Evolutionary conservation across 1,140 invertebrate genomes (phyloP).

Genomic region (Nasonia giraulti): DNA sequence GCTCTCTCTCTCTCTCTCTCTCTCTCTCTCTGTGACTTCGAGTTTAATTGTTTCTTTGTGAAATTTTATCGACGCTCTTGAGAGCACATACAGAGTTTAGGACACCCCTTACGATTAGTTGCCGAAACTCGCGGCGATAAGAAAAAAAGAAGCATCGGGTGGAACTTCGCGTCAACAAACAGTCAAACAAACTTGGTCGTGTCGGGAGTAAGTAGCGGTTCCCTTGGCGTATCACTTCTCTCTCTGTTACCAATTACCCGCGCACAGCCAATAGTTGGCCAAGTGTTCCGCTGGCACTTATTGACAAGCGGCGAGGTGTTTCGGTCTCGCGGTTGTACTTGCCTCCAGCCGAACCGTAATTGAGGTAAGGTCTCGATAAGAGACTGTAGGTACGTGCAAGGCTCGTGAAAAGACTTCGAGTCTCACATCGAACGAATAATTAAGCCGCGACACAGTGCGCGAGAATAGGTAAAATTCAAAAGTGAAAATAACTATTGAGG

Average conservation of each 20-base stretch:
- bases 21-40: background rate
- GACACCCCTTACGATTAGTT: too few relatives aligned
- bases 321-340: background rate
- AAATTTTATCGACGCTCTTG: background rate
- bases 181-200: too few relatives aligned
- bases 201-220: background rate
- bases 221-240: background rate
- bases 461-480: too few relatives aligned
- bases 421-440: too few relatives aligned
- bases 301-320: background rate
- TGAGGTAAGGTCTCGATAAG: background rate
- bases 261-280: background rate
- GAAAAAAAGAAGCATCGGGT: too few relatives aligned
- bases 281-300: background rate
- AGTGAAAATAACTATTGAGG: too few relatives aligned
- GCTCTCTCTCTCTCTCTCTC: background rate
- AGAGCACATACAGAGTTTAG: background rate
- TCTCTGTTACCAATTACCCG: background rate
- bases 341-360: background rate
- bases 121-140: too few relatives aligned
- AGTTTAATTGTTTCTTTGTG: background rate
- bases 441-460: too few relatives aligned
- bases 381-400: too few relatives aligned
- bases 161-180: too few relatives aligned
- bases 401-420: too few relatives aligned